Percentiles rank a stretch among this genome's conserved stretches.
Conservation (phyloP, 2,888 invertebrate genomes). For the Idaea straminata region DNA sequence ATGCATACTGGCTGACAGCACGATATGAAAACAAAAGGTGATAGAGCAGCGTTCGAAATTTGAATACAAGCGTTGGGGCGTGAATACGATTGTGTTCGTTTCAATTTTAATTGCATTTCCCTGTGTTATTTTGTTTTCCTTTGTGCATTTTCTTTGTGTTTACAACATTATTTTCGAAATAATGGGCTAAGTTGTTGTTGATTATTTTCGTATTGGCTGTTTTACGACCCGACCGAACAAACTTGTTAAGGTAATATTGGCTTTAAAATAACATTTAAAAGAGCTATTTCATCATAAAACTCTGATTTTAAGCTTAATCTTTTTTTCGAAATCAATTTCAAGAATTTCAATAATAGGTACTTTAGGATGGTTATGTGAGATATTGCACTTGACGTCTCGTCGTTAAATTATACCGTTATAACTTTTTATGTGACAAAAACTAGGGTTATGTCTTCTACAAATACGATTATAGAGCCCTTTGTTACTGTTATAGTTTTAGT, state of each 20-base stretch:
- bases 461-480: not conserved
- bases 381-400: constrained; percentile 9
- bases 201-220: not conserved
- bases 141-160: constrained; percentile 45
- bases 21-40: not conserved
- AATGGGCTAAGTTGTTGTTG: not conserved
- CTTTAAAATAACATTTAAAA: too few species aligned
- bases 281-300: too few species aligned
- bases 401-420: constrained; percentile 11
- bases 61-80: constrained; percentile 70
- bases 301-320: too few species aligned
- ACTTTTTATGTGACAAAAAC: not conserved
- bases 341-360: not conserved
- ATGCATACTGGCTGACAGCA: not conserved
- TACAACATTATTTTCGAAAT: not conserved
- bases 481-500: constrained; percentile 18
- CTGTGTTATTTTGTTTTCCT: constrained; percentile 60
- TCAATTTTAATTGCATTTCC: constrained; percentile 65
- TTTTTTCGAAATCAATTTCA: not conserved
- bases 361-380: too few species aligned
- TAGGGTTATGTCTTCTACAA: not conserved
- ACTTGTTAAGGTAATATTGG: too few species aligned
- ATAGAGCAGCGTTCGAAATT: constrained; percentile 46
- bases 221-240: too few species aligned
- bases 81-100: constrained; percentile 61